Base-by-base conservation (phyloP, 2,113 vertebrate genomes). In the Neomonachus schauinslandi region DNA sequence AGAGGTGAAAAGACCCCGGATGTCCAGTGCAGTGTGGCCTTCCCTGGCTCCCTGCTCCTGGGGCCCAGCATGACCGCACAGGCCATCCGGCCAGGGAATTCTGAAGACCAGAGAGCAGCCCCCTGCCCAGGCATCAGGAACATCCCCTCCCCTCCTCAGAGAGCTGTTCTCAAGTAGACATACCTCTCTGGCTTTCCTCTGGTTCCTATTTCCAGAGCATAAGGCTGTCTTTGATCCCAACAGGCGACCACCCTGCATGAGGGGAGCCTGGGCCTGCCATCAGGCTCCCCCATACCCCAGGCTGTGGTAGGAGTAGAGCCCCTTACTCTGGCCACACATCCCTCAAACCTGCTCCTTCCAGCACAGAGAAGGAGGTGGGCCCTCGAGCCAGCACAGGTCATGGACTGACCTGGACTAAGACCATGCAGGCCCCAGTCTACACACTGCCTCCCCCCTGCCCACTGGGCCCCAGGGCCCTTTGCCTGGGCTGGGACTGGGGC, bases 1-100 rank as follows among this genome's bases (percentile, higher is more conserved):
- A 79, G 71, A 59, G 36, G 42, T 22, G 33, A 59, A 46, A 81
- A 94, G 96, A 67, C 89, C 95, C 88, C 0, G 0, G 6, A 95
- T 7, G 91, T 76, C 31, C 2, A 18, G 90, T 51, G 33, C 93
- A 95, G 97, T 80, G 94, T 96, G 95, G 98, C 89, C 96, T 96
- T 86, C 94, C 72, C 97, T 51, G 84, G 96, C 92, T 97, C 91
- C 91, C 95, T 81, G 1, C 77, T 97, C 93, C 89, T 81, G 13
- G 94, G 97, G 97, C 94, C 97, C 74, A 59, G 98, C 97, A 95
- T 15, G 57, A 97, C 96, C 96, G 96, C 77, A 84, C 46, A 1
- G 95, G 89, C 72, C 77, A 67, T 46, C 87, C 11, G 33, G 67
- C 86, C 87, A 67, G 89, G 93, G 88, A 57, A 72, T 90, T 39